These are phyloP conservation scores for Sitta carolinensis DNA, from an alignment of 2,797 vertebrate genomes.

Conservation along the genomic window DNA sequence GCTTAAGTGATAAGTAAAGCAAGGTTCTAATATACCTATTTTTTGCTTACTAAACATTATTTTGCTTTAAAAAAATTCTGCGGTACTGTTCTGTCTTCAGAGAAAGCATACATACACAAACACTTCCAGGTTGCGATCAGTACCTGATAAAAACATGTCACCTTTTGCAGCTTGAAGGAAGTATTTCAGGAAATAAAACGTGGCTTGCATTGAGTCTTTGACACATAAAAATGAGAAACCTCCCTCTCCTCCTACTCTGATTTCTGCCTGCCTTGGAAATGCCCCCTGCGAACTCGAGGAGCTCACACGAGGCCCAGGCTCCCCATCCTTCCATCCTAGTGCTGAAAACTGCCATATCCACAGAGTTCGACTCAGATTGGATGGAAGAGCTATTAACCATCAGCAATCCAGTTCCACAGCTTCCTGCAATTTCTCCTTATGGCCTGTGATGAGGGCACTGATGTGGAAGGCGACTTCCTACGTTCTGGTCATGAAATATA, in stretches of 20 bases:
- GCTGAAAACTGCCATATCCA: background rate
- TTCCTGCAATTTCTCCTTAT: background rate
- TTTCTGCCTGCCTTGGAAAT: background rate
- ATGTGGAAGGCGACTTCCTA: background rate
- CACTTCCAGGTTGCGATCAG: background rate
- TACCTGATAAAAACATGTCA: background rate
- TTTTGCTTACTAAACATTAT: background rate
- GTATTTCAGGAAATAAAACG: background rate
- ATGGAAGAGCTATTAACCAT: background rate
- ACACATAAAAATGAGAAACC: background rate
- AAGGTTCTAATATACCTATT: background rate
- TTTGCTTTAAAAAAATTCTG: background rate
- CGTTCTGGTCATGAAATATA: slow-evolving; percentile 39
- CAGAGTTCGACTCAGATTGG: background rate
- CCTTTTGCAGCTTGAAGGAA: background rate
- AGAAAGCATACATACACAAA: background rate
- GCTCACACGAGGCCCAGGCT: background rate
- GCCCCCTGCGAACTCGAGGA: fast-evolving
- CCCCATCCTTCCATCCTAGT: background rate
- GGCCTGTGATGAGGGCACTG: background rate
- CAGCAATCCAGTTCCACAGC: background rate
- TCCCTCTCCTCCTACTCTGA: background rate
- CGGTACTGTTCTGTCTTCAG: background rate
- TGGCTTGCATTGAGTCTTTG: background rate
- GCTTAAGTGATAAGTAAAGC: background rate